Evolutionary conservation across 2,888 invertebrate genomes (phyloP).

Genomic region (Tiliacea aurago): DNA sequence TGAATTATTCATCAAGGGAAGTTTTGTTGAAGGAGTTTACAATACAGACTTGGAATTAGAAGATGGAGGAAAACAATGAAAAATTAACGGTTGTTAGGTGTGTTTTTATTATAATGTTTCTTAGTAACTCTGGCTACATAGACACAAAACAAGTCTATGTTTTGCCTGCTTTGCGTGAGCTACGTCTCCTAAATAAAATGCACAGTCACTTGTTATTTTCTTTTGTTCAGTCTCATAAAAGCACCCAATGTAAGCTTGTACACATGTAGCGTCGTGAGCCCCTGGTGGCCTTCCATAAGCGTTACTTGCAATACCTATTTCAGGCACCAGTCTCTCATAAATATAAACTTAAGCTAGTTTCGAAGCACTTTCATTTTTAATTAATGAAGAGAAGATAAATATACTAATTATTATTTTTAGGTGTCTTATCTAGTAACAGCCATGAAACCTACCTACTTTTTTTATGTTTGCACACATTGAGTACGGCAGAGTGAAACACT

Average conservation of each 20-base stretch:
- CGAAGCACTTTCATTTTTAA: too few species aligned
- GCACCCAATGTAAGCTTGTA: not conserved
- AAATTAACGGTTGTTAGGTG: slow-evolving; percentile 31
- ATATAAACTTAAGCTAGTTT: too few species aligned
- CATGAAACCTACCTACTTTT: too few species aligned
- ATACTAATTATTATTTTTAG: not conserved
- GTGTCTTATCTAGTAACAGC: not conserved
- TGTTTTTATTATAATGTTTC: not conserved
- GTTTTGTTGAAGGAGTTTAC: slow-evolving; percentile 47
- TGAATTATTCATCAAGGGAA: slow-evolving; percentile 70
- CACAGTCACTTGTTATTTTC: not conserved
- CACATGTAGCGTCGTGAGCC: not conserved
- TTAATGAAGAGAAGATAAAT: too few species aligned
- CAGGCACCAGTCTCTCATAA: too few species aligned
- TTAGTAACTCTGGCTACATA: not conserved
- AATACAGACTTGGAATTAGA: slow-evolving; percentile 32
- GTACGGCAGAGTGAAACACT: too few species aligned
- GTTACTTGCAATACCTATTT: not conserved
- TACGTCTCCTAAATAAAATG: not conserved
- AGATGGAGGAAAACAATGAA: slow-evolving; percentile 51
- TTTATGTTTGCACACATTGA: too few species aligned
- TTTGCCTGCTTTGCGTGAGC: not conserved
- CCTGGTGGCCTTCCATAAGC: not conserved
- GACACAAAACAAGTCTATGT: not conserved
- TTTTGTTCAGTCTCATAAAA: not conserved